Conservation (phyloP, 2,888 invertebrate genomes). For the Synergus laeviventris region DNA sequence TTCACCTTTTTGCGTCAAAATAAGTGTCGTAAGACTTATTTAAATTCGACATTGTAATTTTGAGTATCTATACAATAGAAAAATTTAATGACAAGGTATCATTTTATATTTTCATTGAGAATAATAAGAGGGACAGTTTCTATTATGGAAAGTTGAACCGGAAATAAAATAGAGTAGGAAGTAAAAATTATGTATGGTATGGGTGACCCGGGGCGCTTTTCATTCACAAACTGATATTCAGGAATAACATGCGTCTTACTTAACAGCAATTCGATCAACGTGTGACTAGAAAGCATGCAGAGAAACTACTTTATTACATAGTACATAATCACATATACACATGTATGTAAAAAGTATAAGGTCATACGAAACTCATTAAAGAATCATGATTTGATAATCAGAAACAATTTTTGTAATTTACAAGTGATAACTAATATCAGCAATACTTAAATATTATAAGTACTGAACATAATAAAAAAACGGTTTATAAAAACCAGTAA, state of each 20-base stretch:
- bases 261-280: slow-evolving; percentile 58
- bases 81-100: neutral
- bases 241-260: slow-evolving; percentile 51
- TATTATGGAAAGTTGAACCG: slow-evolving; percentile 1
- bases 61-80: too few relatives aligned
- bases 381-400: slow-evolving; percentile 33
- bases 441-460: too few relatives aligned
- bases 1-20: too few relatives aligned
- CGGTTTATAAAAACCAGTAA: too few relatives aligned
- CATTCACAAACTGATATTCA: slow-evolving; percentile 49
- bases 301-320: slow-evolving; percentile 66
- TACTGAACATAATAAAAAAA: too few relatives aligned
- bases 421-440: neutral
- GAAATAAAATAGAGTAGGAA: slow-evolving; percentile 9
- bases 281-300: slow-evolving; percentile 73
- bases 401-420: slow-evolving; percentile 5
- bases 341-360: slow-evolving; percentile 23
- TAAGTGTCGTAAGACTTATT: too few relatives aligned
- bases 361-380: slow-evolving; percentile 21
- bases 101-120: neutral
- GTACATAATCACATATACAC: slow-evolving; percentile 4
- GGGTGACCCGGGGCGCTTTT: slow-evolving; percentile 30
- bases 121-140: neutral
- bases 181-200: slow-evolving; percentile 17
- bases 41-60: too few relatives aligned